phyloP scores from a whole-genome alignment of 2,113 vertebrate genomes.

The Ailuropoda melanoleuca region DNA sequence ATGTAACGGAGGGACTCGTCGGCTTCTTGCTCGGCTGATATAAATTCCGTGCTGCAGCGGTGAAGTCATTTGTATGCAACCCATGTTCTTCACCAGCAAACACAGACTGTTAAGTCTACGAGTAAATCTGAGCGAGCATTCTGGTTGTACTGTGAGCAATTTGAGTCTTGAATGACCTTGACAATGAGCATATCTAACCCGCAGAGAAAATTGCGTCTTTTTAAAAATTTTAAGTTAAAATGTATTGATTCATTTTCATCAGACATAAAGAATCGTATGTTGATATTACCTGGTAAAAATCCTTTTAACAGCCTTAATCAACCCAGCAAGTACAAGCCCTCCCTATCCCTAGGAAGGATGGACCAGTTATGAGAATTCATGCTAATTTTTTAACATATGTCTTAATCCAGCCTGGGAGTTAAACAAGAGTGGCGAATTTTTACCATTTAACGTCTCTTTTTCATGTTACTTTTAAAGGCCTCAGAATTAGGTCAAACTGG shows the following conservation, averaged over 20 bases:
- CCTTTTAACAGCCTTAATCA: background rate
- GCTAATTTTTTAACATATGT: background rate
- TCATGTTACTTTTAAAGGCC: background rate
- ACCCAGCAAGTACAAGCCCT: background rate
- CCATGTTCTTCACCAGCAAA: background rate
- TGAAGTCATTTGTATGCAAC: constrained; percentile 53
- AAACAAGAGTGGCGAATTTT: background rate
- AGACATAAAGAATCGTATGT: background rate
- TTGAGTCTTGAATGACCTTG: constrained; percentile 44
- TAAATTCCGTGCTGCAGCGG: constrained; percentile 58
- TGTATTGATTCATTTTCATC: constrained; percentile 2
- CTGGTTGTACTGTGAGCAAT: background rate
- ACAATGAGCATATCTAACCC: background rate
- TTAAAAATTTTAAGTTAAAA: background rate
- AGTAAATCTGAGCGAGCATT: constrained; percentile 29
- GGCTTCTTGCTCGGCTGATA: constrained; percentile 52
- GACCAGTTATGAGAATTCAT: background rate
- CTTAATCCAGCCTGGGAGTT: background rate
- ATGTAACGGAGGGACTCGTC: constrained; percentile 12
- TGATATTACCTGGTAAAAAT: background rate
- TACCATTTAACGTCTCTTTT: background rate
- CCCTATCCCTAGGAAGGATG: background rate
- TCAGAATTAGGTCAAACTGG: background rate
- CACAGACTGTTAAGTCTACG: constrained; percentile 24
- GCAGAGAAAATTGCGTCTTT: background rate